These are phyloP conservation scores for Lanistes nyassanus DNA, from an alignment of 1,140 invertebrate species.

Conservation along the genomic window DNA sequence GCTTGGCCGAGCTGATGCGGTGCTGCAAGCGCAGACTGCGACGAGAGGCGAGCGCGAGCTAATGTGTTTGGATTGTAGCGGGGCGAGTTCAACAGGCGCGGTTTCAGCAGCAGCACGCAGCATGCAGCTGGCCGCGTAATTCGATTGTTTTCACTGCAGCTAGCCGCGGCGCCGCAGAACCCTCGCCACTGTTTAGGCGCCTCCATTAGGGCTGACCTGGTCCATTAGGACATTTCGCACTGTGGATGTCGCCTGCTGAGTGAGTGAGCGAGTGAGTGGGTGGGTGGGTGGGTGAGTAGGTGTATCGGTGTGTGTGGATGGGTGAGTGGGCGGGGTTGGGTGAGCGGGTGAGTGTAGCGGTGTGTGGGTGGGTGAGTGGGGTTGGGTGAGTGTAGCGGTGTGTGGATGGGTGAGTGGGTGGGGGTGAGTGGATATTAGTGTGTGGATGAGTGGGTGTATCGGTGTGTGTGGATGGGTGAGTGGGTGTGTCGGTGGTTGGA, in stretches of 20 bases:
- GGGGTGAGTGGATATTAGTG: not conserved
- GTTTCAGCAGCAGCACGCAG: too few species aligned
- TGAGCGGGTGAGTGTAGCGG: not conserved
- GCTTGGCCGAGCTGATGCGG: slow-evolving; percentile 21
- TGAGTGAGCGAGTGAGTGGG: not conserved
- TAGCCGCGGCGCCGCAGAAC: too few species aligned
- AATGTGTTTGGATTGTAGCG: slow-evolving; percentile 23
- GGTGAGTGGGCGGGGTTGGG: too few species aligned
- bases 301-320: not conserved
- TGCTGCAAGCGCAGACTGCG: slow-evolving; percentile 1
- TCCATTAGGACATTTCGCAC: not conserved
- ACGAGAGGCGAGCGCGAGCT: slow-evolving; percentile 15
- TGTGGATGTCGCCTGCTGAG: too few species aligned
- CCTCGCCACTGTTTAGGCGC: too few species aligned
- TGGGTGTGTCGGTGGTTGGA: slow-evolving; percentile 2
- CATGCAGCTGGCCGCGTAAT: too few species aligned
- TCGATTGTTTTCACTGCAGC: too few species aligned
- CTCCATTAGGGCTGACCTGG: too few species aligned
- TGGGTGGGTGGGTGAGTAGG: not conserved
- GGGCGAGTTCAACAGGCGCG: too few species aligned
- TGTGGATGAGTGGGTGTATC: slow-evolving; percentile 15
- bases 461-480: slow-evolving; percentile 5
- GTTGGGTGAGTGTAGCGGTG: not conserved
- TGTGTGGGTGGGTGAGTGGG: not conserved
- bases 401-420: too few species aligned